phyloP scores from a whole-genome alignment of 2,113 vertebrate genomes.

The Cisticola juncidis region DNA sequence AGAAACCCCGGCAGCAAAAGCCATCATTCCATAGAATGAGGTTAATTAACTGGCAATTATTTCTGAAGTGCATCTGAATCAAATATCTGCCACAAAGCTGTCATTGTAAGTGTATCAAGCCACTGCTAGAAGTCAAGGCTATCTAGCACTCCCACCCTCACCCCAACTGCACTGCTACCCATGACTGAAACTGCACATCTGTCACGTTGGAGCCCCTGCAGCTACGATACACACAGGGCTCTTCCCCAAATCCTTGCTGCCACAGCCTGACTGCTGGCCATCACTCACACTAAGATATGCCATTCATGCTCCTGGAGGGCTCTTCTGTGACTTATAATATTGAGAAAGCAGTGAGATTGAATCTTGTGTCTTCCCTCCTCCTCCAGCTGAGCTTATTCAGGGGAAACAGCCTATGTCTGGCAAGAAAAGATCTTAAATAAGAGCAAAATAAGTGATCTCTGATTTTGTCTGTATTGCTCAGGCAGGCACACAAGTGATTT shows the following conservation, averaged over 20 bases:
- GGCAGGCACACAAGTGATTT: not conserved
- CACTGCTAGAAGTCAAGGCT: not conserved
- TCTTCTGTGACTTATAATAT: not conserved
- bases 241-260: not conserved
- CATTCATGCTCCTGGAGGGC: not conserved
- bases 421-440: not conserved
- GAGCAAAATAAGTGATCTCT: not conserved
- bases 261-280: not conserved
- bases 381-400: not conserved
- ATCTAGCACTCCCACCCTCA: not conserved
- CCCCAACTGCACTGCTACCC: not conserved
- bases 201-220: not conserved
- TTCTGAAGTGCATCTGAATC: conserved; percentile 12
- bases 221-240: not conserved
- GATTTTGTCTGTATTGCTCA: not conserved
- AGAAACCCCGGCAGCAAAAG: not conserved
- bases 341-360: not conserved
- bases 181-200: not conserved
- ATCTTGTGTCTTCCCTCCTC: not conserved
- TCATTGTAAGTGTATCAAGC: not conserved
- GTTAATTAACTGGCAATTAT: conserved; percentile 13
- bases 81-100: not conserved
- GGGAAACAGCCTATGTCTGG: not conserved
- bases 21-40: not conserved
- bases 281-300: not conserved